Percentiles rank a stretch among this genome's conserved stretches.
phyloP scores from a whole-genome alignment of 2,888 invertebrate species.

The Scaptodrosophila latifasciaeformis region DNA sequence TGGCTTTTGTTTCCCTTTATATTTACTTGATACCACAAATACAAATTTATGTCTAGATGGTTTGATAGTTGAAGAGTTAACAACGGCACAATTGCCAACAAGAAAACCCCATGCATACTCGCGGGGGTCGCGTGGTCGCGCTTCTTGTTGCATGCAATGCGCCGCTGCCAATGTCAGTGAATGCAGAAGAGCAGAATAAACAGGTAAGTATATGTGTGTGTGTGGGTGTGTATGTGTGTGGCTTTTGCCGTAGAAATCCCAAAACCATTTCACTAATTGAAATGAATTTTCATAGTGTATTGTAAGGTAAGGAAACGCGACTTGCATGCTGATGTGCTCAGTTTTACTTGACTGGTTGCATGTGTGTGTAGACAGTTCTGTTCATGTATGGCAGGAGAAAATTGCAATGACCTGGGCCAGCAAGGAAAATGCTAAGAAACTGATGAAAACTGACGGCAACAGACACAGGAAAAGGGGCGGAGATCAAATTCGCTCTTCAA shows the following conservation, averaged over 20 bases:
- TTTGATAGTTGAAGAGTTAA: too few relatives aligned
- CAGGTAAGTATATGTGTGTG: constrained; percentile 5
- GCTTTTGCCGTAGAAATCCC: constrained; percentile 59
- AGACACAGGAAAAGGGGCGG: constrained; percentile 2
- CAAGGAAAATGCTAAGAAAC: constrained; percentile 31
- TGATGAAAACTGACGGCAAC: constrained; percentile 9
- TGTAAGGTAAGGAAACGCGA: neutral
- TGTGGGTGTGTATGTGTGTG: constrained; percentile 21
- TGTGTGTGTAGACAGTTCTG: constrained; percentile 45
- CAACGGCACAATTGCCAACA: too few relatives aligned
- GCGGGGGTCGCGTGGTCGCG: too few relatives aligned
- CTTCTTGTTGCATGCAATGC: too few relatives aligned
- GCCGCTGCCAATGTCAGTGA: too few relatives aligned
- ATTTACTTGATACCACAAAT: too few relatives aligned
- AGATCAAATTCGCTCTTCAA: neutral
- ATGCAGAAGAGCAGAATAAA: neutral
- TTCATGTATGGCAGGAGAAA: constrained; percentile 41
- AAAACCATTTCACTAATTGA: constrained; percentile 71
- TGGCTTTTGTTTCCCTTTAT: too few relatives aligned
- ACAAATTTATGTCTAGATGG: too few relatives aligned
- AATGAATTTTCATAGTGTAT: constrained; percentile 60
- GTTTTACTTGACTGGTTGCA: constrained; percentile 16
- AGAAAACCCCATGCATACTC: too few relatives aligned
- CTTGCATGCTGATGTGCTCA: constrained; percentile 22
- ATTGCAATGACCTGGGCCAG: constrained; percentile 59